A percentile compares a stretch with the other conserved stretches of the same genome.
phyloP scores from a whole-genome alignment of 2,888 invertebrate genomes.

The Lasioglossum pauxillum region DNA sequence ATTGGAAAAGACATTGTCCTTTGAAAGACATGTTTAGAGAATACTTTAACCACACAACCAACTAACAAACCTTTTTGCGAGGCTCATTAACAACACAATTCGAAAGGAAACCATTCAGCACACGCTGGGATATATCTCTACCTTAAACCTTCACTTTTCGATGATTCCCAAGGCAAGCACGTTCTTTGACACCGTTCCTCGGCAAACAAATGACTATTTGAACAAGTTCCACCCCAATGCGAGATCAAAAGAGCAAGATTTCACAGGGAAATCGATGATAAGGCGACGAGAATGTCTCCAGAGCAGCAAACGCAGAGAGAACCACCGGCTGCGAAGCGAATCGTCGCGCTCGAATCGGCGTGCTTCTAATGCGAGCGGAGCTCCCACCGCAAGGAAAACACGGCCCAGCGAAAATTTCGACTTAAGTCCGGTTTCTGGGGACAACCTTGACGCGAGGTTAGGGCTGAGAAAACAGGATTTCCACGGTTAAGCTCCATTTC shows the following conservation, averaged over 20 bases:
- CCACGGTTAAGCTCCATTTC: conserved; percentile 61
- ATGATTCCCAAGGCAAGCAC: neutral
- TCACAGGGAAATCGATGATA: conserved; percentile 2
- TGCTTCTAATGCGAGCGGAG: neutral
- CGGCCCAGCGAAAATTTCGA: conserved; percentile 33
- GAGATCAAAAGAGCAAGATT: neutral
- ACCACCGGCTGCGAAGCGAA: neutral
- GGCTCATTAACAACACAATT: neutral
- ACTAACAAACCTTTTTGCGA: no score
- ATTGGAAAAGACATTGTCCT: neutral
- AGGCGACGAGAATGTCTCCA: neutral
- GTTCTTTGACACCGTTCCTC: neutral
- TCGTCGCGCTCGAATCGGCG: neutral
- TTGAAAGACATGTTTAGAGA: no score
- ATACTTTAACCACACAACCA: no score
- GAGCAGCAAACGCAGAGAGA: neutral
- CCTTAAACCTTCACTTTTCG: neutral
- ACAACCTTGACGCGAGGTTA: conserved; percentile 41
- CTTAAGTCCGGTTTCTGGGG: conserved; percentile 19
- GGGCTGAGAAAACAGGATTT: conserved; percentile 67
- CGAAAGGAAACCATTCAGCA: no score
- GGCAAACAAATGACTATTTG: neutral
- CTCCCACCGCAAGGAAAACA: conserved; percentile 25
- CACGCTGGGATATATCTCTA: neutral
- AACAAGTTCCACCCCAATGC: neutral